phyloP scores from a whole-genome alignment of 92 coral and sea anemone species.

The Isaurus tuberculatus region DNA sequence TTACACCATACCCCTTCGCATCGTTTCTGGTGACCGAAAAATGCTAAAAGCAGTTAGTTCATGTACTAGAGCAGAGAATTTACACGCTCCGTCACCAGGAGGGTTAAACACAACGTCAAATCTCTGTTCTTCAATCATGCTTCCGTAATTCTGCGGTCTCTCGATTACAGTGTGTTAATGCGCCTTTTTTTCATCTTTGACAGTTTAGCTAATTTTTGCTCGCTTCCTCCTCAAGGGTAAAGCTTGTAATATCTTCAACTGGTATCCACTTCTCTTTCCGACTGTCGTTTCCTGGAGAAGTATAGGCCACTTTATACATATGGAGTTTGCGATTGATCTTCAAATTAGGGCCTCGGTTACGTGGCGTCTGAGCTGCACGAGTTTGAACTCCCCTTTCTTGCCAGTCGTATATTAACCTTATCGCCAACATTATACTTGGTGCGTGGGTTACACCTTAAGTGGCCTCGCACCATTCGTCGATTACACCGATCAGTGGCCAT shows the following conservation, averaged over 20 bases:
- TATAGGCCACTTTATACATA: slow-evolving; percentile 48
- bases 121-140: slow-evolving; percentile 51
- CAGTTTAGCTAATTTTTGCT: slow-evolving; percentile 46
- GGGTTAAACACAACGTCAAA: not conserved
- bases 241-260: slow-evolving; percentile 61
- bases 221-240: slow-evolving; percentile 58
- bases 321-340: slow-evolving; percentile 44
- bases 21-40: slow-evolving; percentile 46
- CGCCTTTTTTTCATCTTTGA: slow-evolving; percentile 41
- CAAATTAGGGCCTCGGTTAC: slow-evolving; percentile 55
- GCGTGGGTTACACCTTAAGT: not conserved
- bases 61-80: slow-evolving; percentile 61
- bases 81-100: slow-evolving; percentile 27
- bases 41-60: slow-evolving; percentile 42
- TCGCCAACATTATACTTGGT: slow-evolving; percentile 52
- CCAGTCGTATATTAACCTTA: slow-evolving; percentile 45
- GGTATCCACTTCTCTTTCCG: slow-evolving; percentile 53
- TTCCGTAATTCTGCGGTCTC: slow-evolving; percentile 32
- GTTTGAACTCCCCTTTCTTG: slow-evolving; percentile 59
- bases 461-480: slow-evolving; percentile 16
- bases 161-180: slow-evolving; percentile 8
- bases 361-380: slow-evolving; percentile 34
- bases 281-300: slow-evolving; percentile 52
- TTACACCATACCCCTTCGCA: slow-evolving; percentile 49
- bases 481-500: slow-evolving; percentile 19